phyloP scores from a whole-genome alignment of 2,113 vertebrate genomes.

The Scophthalmus maximus region DNA sequence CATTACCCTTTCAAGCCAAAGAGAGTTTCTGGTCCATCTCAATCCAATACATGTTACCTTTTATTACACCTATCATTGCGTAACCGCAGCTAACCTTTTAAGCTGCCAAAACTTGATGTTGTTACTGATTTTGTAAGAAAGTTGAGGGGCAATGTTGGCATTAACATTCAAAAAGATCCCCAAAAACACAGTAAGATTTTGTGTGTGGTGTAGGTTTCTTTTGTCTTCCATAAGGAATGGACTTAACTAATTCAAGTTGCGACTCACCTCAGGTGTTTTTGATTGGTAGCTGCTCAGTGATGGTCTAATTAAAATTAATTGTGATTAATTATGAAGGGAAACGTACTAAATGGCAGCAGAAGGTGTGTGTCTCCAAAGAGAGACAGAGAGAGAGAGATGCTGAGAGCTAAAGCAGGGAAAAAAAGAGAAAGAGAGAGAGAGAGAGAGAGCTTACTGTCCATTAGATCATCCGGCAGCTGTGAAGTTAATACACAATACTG shows the following conservation, averaged over 20 bases:
- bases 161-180: neutral
- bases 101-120: no score
- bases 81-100: neutral
- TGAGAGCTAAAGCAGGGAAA: no score
- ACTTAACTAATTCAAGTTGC: neutral
- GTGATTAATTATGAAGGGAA: constrained; percentile 55
- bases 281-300: constrained; percentile 44
- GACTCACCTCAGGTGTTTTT: constrained; percentile 25
- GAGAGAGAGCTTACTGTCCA: constrained; percentile 9
- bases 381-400: constrained; percentile 13
- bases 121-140: no score
- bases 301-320: constrained; percentile 59
- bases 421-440: neutral
- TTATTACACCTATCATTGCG: no score
- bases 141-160: neutral
- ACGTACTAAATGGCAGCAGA: constrained; percentile 42
- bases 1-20: no score
- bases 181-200: no score
- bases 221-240: neutral
- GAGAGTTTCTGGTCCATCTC: no score
- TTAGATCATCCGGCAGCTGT: constrained; percentile 44
- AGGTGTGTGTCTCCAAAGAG: constrained; percentile 9
- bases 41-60: no score
- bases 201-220: neutral
- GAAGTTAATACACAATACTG: constrained; percentile 38